Percentiles rank a stretch among this genome's conserved stretches.
Evolutionary conservation across 2,113 vertebrate species (phyloP).

Genomic region (Atractosteus spatula): DNA sequence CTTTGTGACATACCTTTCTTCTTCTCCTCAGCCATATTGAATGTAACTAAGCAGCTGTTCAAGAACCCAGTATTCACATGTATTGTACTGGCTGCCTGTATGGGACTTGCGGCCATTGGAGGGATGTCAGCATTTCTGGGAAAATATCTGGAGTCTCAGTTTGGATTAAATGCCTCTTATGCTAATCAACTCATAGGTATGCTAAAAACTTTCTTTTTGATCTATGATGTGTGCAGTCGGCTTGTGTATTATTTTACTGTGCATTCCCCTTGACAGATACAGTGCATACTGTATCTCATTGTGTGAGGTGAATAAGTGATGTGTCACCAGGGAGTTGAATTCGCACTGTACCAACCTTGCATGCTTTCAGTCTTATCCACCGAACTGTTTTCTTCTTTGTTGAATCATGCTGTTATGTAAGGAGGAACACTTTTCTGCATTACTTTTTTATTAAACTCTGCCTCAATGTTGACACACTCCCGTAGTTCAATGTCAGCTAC

Average conservation of each 20-base stretch:
- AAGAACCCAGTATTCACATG: slow-evolving; percentile 71
- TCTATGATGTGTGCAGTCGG: background rate
- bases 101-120: slow-evolving; percentile 68
- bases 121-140: slow-evolving; percentile 68
- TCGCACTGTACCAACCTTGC: too few species aligned
- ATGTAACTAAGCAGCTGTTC: slow-evolving; percentile 65
- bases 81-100: slow-evolving; percentile 66
- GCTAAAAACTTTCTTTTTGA: background rate
- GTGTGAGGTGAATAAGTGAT: background rate
- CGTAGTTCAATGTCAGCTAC: too few species aligned
- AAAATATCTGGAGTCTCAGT: slow-evolving; percentile 71
- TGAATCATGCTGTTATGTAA: too few species aligned
- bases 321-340: too few species aligned
- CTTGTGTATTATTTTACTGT: too few species aligned
- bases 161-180: slow-evolving; percentile 68
- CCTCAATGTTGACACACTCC: too few species aligned
- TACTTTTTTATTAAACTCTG: too few species aligned
- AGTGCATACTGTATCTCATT: too few species aligned
- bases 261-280: too few species aligned
- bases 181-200: slow-evolving; percentile 71
- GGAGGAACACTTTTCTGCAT: too few species aligned
- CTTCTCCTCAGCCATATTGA: slow-evolving; percentile 54
- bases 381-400: too few species aligned
- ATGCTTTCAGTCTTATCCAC: too few species aligned
- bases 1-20: background rate